Conservation (phyloP, 2,797 vertebrate species). For the Ctenochaetus hawaiiensis region DNA sequence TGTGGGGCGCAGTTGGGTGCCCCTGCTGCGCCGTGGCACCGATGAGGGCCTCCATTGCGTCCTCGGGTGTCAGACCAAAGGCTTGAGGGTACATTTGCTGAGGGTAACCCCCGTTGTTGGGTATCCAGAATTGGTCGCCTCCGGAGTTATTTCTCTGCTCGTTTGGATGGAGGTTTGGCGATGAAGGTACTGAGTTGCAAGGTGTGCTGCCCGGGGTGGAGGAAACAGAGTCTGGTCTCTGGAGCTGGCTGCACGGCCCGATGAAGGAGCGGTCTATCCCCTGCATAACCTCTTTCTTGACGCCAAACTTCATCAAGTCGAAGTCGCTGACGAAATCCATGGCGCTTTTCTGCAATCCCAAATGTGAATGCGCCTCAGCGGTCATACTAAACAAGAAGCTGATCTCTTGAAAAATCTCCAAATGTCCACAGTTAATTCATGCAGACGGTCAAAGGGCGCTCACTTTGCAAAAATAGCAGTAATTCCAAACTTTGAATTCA, state of each 20-base stretch:
- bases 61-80: slow-evolving; percentile 95
- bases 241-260: slow-evolving; percentile 91
- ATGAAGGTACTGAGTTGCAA: slow-evolving; percentile 96
- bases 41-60: slow-evolving; percentile 96
- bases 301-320: slow-evolving; percentile 97
- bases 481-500: slow-evolving; percentile 68
- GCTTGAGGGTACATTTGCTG: slow-evolving; percentile 95
- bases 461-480: slow-evolving; percentile 32
- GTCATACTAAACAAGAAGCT: slow-evolving; percentile 82
- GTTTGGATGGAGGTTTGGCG: slow-evolving; percentile 93
- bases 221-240: slow-evolving; percentile 94
- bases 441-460: slow-evolving; percentile 53
- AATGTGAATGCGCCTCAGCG: slow-evolving; percentile 90
- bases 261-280: slow-evolving; percentile 90
- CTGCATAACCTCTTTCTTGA: slow-evolving; percentile 95
- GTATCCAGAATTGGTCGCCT: slow-evolving; percentile 94
- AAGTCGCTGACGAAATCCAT: slow-evolving; percentile 97
- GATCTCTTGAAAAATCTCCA: slow-evolving; percentile 58
- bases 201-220: slow-evolving; percentile 97
- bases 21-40: slow-evolving; percentile 85
- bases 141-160: slow-evolving; percentile 94
- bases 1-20: slow-evolving; percentile 87
- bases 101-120: slow-evolving; percentile 90
- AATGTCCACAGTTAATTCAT: slow-evolving; percentile 69
- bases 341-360: slow-evolving; percentile 91